Evolutionary conservation across 2,113 vertebrate genomes (phyloP), one percentile per base, ranked within the genome.

Genomic region (Cololabis saira): DNA sequence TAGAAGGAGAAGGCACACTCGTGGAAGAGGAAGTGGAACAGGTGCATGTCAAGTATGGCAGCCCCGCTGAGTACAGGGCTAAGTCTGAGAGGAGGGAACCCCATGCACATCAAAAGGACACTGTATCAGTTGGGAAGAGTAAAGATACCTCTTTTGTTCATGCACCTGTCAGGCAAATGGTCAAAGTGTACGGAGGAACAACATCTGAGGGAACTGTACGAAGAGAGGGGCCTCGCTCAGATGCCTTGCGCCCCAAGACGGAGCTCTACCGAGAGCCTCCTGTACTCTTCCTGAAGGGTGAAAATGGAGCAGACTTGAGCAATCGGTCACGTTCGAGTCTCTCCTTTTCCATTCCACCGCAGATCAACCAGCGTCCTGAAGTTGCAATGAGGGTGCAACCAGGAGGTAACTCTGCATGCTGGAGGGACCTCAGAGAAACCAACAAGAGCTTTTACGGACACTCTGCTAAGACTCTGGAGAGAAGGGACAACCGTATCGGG

Each of bases 381-480:
- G 87, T 88, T 24, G 66, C 90, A 65, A 84, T 90, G 83, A 85
- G 88, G 66, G 64, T 87, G 12, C 90, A 91, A 1, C 51, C 76
- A 33, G 88, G 80, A 44, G 74, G 80, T 0, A 85, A 65, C 76
- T 14, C 85, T 1, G 67, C 56, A 4, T 82, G 71, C 61, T 87
- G 89, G 76, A 87, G 86, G 61, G 89, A 91, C 9, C 57, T 81
- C 40, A 82, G 87, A 71, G 90, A 91, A 54, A 67, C 83, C 62
- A 87, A 83, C 9, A 40, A 90, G 2, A 83, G 71, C 61, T 65
- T 86, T 60, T 89, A 91, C 33, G 6, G 5, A 9, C 86, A 88
- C 88, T 89, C 92, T 12, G 88, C 93, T 19, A 95, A 93, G 78
- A 91, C 88, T 69, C 61, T 93, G 65, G 92, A 94, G 22, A 78